A percentile compares a stretch with the other conserved stretches of the same genome.
These are phyloP conservation scores for Narcine bancroftii DNA, from an alignment of 2,113 vertebrate species.

Conservation along the genomic window DNA sequence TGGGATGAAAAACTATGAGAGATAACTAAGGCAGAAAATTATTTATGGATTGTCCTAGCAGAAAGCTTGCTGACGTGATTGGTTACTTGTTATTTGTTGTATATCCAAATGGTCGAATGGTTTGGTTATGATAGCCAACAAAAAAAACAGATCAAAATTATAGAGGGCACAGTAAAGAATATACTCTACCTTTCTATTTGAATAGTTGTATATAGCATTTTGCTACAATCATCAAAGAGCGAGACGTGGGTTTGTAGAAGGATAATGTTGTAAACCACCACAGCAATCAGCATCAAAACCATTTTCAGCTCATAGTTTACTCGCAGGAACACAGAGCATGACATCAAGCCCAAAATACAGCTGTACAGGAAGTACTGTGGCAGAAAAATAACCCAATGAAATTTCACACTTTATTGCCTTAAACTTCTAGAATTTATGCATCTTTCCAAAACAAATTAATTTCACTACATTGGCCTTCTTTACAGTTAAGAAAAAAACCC, in stretches of 20 bases:
- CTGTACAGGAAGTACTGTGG: conserved; percentile 93
- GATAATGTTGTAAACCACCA: conserved; percentile 83
- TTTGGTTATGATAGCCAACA: neutral
- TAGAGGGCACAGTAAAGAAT: no score
- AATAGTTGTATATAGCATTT: conserved; percentile 72
- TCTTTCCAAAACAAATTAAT: neutral
- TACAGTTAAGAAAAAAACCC: neutral
- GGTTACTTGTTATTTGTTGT: neutral
- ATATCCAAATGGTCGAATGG: neutral
- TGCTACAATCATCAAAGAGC: conserved; percentile 83
- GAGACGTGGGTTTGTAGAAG: conserved; percentile 81
- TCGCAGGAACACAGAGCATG: conserved; percentile 91
- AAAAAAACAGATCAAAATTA: neutral
- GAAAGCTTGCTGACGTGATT: neutral
- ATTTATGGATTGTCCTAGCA: neutral
- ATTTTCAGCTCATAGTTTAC: conserved; percentile 96
- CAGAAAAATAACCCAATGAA: conserved; percentile 40
- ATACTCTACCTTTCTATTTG: conserved; percentile 69
- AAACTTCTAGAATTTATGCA: neutral
- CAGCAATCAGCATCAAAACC: conserved; percentile 82
- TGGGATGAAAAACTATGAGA: neutral
- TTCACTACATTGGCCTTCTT: neutral
- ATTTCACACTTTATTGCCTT: conserved; percentile 27
- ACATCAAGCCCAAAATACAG: conserved; percentile 89
- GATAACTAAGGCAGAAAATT: neutral